A percentile compares a stretch with the other conserved stretches of the same genome.
These are phyloP conservation scores for Orgyia antiqua DNA, from an alignment of 2,888 invertebrate genomes.

Conservation along the genomic window DNA sequence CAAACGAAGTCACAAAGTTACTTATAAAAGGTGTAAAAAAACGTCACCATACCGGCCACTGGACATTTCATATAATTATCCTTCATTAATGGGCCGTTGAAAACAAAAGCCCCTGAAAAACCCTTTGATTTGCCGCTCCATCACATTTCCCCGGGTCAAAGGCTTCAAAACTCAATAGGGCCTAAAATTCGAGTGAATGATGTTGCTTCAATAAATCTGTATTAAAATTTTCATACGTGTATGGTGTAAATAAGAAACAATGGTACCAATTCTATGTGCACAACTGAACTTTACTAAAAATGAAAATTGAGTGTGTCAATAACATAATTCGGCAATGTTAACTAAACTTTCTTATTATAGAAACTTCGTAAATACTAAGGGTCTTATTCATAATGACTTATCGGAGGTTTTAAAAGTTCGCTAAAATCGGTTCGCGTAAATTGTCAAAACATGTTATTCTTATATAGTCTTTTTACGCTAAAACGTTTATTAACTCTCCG, in stretches of 20 bases:
- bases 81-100: slow-evolving; percentile 48
- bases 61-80: slow-evolving; percentile 54
- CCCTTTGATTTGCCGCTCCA: slow-evolving; percentile 74
- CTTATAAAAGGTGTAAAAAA: slow-evolving; percentile 16
- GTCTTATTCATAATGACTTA: too few relatives aligned
- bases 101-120: slow-evolving; percentile 59
- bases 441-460: too few relatives aligned
- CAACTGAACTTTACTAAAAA: too few relatives aligned
- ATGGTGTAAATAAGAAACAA: slow-evolving; percentile 2
- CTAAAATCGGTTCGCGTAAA: too few relatives aligned
- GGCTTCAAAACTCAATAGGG: slow-evolving; percentile 57
- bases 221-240: slow-evolving; percentile 20
- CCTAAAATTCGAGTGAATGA: slow-evolving; percentile 52
- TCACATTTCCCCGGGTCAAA: slow-evolving; percentile 64
- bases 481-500: too few relatives aligned
- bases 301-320: too few relatives aligned
- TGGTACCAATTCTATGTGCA: too few relatives aligned
- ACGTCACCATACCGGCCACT: slow-evolving; percentile 25
- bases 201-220: slow-evolving; percentile 29
- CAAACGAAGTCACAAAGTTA: slow-evolving; percentile 14
- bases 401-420: too few relatives aligned
- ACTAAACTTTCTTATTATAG: too few relatives aligned
- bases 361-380: neutral
- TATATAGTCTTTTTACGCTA: too few relatives aligned
- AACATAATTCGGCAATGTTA: too few relatives aligned